These are phyloP conservation scores for Piprites chloris DNA, from an alignment of 2,113 vertebrate species.

Conservation along the genomic window DNA sequence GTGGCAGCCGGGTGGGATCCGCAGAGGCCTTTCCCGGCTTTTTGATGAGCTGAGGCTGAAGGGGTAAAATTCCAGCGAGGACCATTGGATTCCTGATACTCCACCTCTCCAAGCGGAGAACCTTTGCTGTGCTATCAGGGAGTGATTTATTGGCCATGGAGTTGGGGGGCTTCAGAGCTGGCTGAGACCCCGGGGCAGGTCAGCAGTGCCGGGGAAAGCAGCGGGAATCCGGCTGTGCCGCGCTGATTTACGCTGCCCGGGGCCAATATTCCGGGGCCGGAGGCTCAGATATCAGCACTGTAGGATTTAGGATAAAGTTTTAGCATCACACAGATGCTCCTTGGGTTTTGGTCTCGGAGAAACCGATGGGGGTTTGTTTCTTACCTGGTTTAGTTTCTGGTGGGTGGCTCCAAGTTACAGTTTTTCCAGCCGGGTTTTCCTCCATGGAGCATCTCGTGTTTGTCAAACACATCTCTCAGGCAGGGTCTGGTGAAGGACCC, in stretches of 20 bases:
- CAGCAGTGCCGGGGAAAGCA: background rate
- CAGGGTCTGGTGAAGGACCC: background rate
- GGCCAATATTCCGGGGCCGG: background rate
- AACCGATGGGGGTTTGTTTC: background rate
- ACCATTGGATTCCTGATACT: conserved; percentile 4
- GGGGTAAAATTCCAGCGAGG: conserved; percentile 6
- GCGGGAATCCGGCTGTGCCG: background rate
- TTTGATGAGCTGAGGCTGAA: conserved; percentile 69
- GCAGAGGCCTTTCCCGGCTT: conserved; percentile 39
- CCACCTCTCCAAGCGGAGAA: background rate
- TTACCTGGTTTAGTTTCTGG: background rate
- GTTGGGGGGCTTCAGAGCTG: conserved; percentile 30
- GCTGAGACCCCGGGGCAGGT: conserved; percentile 54
- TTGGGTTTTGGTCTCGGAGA: background rate
- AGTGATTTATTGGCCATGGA: conserved; percentile 53
- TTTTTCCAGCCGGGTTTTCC: background rate
- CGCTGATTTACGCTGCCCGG: background rate
- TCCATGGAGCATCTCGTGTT: background rate
- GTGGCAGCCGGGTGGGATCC: background rate
- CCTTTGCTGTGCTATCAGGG: conserved; percentile 50
- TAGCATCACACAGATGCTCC: background rate
- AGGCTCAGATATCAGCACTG: background rate
- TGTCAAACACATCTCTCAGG: background rate
- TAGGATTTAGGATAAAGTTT: background rate
- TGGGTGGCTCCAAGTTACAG: fast-evolving